Percentiles rank a stretch among this genome's conserved stretches.
Conservation (phyloP, 2,888 invertebrate genomes). For the Campopleginae sp. region DNA sequence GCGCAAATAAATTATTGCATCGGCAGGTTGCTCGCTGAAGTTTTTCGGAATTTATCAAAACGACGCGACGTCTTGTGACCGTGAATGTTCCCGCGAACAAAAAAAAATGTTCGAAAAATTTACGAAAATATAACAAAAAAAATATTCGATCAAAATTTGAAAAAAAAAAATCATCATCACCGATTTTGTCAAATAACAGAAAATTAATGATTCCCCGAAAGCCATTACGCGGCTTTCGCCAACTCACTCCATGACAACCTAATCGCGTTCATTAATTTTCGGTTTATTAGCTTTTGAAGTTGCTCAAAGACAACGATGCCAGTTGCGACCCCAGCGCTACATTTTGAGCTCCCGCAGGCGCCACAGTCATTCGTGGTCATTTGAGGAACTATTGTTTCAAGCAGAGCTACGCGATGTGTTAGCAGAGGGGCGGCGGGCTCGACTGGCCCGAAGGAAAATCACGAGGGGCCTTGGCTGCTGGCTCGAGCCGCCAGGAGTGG, state of each 20-base stretch:
- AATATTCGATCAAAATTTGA: no score
- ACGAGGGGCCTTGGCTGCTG: slow-evolving; percentile 9
- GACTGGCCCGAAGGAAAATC: slow-evolving; percentile 10
- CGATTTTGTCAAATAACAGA: no score
- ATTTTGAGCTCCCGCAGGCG: neutral
- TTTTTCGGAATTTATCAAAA: neutral
- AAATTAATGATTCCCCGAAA: no score
- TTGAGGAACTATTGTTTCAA: slow-evolving; percentile 1
- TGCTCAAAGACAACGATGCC: neutral
- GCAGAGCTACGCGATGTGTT: neutral
- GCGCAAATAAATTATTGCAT: neutral
- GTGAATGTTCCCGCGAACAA: no score
- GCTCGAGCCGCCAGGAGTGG: neutral
- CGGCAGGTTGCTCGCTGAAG: neutral
- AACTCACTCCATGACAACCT: neutral
- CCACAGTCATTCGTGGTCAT: neutral
- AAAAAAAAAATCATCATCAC: no score
- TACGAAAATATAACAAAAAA: no score
- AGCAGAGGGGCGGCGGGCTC: neutral
- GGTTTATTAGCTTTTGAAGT: neutral
- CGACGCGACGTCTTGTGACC: no score
- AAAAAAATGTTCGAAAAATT: no score
- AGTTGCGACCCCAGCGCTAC: neutral
- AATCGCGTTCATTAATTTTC: neutral
- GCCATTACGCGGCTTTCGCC: no score